phyloP scores from a whole-genome alignment of 2,113 vertebrate genomes.

The Uropsilus gracilis region DNA sequence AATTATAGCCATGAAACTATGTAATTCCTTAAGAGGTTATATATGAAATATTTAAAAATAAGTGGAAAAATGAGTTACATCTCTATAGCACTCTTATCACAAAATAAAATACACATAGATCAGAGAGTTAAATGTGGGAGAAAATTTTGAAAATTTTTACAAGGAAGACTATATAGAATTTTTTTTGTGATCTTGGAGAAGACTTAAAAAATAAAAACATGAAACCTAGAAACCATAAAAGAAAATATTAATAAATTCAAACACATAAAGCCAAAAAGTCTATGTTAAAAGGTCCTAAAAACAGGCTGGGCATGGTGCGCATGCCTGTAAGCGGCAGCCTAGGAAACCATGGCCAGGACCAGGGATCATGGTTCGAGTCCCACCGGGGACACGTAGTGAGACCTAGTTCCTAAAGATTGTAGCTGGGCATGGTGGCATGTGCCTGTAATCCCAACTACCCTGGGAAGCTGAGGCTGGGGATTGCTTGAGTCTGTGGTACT shows the following conservation, averaged over 20 bases:
- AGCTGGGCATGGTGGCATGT: too few relatives aligned
- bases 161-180: not conserved
- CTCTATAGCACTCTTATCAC: not conserved
- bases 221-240: slow-evolving; percentile 21
- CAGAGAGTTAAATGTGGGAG: slow-evolving; percentile 39
- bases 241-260: not conserved
- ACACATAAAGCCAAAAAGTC: slow-evolving; percentile 26
- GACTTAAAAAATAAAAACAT: not conserved
- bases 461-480: too few relatives aligned
- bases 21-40: not conserved
- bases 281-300: too few relatives aligned
- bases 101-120: slow-evolving; percentile 46
- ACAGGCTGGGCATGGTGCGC: too few relatives aligned
- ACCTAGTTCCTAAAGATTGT: too few relatives aligned
- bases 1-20: not conserved
- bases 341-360: too few relatives aligned
- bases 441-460: too few relatives aligned
- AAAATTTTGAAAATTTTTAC: not conserved
- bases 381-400: too few relatives aligned
- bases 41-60: slow-evolving; percentile 50
- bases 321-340: too few relatives aligned
- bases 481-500: too few relatives aligned
- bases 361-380: too few relatives aligned
- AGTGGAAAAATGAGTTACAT: slow-evolving; percentile 31
- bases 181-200: not conserved